Evolutionary conservation across 2,888 invertebrate species (phyloP), one percentile per base, ranked within the genome.

Genomic region (Tyria jacobaeae): DNA sequence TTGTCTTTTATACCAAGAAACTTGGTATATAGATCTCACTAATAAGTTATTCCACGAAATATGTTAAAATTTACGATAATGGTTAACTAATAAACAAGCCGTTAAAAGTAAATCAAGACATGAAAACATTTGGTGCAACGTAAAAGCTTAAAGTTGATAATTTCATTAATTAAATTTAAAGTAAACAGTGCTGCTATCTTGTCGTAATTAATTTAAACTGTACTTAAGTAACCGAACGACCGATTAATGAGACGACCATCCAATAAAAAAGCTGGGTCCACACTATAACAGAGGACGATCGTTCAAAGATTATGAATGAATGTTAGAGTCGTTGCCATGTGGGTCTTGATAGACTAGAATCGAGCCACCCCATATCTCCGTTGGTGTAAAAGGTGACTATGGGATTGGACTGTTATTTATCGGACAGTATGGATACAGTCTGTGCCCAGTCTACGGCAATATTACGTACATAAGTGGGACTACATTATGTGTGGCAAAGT

Each of bases 121-220:
- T 12, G 21, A 15, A 37, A 31, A 44, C 6, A 51, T 14, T 34
- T 3, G 12, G 4, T 6, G 12, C n/a, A 31, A 49, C 24, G 31
- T 48, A 31, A 57, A 61, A 60, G 60, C 48, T 50, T 57, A 57
- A 59, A 27, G 51, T 63, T 65, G 62, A 68, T 59, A 44, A 48
- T 50, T 21, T 44, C 17, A 58, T 67, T 65, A 71, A 66, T 73
- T 56, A 68, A 60, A 34, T 39, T 7, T 35, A 44, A 50, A 51
- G 51, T 51, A 64, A 66, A 61, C 56, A 56, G 27, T 57, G 61
- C 54, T 60, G 37, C 54, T 61, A 58, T 56, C 64, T 41, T 48
- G 62, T 61, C 52, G 66, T 56, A 64, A 74, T 76, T 67, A 72
- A 72, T 76, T 63, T 52, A 27, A 55, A 21, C 57, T 12, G n/a